phyloP scores from a whole-genome alignment of 2,797 vertebrate species.

The Simalia tracyae region DNA sequence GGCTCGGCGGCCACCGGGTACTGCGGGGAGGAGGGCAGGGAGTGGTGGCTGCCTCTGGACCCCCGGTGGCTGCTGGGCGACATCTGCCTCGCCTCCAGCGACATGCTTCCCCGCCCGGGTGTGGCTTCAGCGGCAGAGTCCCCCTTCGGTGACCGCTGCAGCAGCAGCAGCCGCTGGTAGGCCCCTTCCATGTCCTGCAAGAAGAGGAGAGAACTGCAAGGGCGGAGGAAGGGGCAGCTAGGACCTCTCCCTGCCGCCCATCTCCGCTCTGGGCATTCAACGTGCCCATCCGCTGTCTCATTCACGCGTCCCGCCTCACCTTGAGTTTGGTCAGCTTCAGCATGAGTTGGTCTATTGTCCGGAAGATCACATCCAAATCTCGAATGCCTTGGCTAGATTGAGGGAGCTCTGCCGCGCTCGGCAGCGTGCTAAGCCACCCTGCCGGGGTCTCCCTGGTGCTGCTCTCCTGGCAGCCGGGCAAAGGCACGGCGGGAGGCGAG shows the following conservation, averaged over 20 bases:
- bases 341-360: slow-evolving; percentile 69
- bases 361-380: slow-evolving; percentile 68
- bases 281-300: no score
- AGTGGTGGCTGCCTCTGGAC: slow-evolving; percentile 18
- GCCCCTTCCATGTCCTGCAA: slow-evolving; percentile 69
- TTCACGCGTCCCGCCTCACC: slow-evolving; percentile 39
- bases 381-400: slow-evolving; percentile 27
- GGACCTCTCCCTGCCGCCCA: not conserved
- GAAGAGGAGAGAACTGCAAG: not conserved
- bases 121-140: slow-evolving; percentile 7
- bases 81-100: slow-evolving; percentile 11
- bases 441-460: not conserved
- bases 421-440: accelerated
- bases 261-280: not conserved
- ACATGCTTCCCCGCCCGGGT: slow-evolving; percentile 32
- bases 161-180: slow-evolving; percentile 67
- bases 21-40: not conserved
- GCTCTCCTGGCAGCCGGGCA: not conserved
- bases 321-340: slow-evolving; percentile 70
- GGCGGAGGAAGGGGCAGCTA: no score
- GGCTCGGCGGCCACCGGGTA: not conserved
- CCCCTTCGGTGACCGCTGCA: slow-evolving; percentile 57
- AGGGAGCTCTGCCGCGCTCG: not conserved
- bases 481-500: accelerated
- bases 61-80: not conserved